Conservation (phyloP, 2,888 invertebrate species). For the Polymixis lichenea region DNA sequence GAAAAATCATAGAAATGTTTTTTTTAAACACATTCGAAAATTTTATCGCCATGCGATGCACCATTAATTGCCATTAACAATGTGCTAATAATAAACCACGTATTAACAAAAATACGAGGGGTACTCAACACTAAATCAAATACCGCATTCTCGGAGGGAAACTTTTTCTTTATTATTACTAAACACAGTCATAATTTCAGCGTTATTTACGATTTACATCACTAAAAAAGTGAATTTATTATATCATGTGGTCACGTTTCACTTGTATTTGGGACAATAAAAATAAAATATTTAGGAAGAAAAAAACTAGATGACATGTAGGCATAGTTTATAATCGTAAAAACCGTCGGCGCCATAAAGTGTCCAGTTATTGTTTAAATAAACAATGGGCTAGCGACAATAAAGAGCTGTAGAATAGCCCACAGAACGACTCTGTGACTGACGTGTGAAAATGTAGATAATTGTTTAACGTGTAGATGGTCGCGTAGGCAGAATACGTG, state of each 20-base stretch:
- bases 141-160: slow-evolving; percentile 68
- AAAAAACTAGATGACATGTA: slow-evolving; percentile 71
- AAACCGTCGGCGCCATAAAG: slow-evolving; percentile 85
- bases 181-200: slow-evolving; percentile 71
- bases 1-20: background rate
- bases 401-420: slow-evolving; percentile 84
- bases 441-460: slow-evolving; percentile 84
- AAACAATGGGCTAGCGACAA: slow-evolving; percentile 86
- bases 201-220: slow-evolving; percentile 73
- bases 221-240: slow-evolving; percentile 78
- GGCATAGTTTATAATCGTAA: slow-evolving; percentile 84
- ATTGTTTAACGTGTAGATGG: slow-evolving; percentile 55
- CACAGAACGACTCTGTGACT: slow-evolving; percentile 80
- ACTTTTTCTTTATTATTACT: slow-evolving; percentile 71
- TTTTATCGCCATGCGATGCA: slow-evolving; percentile 28
- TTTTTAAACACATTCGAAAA: slow-evolving; percentile 3
- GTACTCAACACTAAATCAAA: slow-evolving; percentile 70
- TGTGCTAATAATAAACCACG: slow-evolving; percentile 59
- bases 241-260: slow-evolving; percentile 74
- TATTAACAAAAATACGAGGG: slow-evolving; percentile 64
- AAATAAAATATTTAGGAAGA: slow-evolving; percentile 74
- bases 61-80: slow-evolving; percentile 61
- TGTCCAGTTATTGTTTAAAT: slow-evolving; percentile 88
- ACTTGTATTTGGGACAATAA: slow-evolving; percentile 74
- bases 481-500: slow-evolving; percentile 47